Conservation (phyloP, 2,888 invertebrate genomes). For the Troides helena region DNA sequence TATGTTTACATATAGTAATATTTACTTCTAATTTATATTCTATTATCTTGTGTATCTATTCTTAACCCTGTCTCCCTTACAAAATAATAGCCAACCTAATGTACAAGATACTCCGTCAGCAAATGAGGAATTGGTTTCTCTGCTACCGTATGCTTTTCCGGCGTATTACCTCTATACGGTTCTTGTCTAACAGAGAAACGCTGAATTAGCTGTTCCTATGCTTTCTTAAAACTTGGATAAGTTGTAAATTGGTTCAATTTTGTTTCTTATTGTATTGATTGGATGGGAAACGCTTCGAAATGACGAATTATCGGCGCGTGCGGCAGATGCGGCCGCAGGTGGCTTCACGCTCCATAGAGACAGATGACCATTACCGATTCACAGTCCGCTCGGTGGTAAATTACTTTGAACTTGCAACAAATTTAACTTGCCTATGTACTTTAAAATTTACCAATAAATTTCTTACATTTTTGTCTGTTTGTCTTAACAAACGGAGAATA, state of each 20-base stretch:
- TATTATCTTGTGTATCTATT: too few relatives aligned
- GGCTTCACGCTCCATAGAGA: conserved; percentile 53
- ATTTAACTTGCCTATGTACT: conserved; percentile 1
- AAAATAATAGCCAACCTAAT: too few relatives aligned
- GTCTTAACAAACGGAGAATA: too few relatives aligned
- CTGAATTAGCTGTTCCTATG: not conserved
- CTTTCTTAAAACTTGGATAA: conserved; percentile 15
- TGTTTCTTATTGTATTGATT: conserved; percentile 29
- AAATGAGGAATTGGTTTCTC: too few relatives aligned
- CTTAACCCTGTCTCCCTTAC: too few relatives aligned
- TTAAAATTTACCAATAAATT: conserved; percentile 1
- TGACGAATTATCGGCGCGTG: conserved; percentile 53
- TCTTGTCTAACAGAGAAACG: too few relatives aligned
- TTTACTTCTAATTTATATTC: too few relatives aligned
- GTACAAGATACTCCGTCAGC: too few relatives aligned
- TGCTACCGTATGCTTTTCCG: too few relatives aligned
- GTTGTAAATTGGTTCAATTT: conserved; percentile 12
- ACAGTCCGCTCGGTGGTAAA: conserved; percentile 21
- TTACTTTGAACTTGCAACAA: conserved; percentile 13
- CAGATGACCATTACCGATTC: conserved; percentile 27
- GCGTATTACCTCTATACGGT: too few relatives aligned
- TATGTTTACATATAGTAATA: too few relatives aligned
- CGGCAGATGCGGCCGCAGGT: conserved; percentile 68
- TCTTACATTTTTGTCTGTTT: not conserved
- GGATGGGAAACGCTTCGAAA: conserved; percentile 27